phyloP scores from a whole-genome alignment of 1,140 invertebrate genomes.

The Alviniconcha marisindica region DNA sequence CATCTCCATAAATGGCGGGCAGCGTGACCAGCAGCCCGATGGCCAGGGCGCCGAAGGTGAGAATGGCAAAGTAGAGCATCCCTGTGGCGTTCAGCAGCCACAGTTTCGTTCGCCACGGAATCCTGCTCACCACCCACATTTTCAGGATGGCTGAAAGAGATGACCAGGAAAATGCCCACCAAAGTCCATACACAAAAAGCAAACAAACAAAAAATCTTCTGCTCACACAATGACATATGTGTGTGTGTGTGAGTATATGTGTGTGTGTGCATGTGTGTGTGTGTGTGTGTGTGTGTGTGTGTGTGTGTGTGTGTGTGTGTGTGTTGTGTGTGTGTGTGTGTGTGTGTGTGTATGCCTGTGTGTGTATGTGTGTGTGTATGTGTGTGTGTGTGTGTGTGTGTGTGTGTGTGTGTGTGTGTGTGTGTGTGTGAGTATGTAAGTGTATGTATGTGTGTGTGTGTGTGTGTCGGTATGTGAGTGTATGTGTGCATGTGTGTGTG shows the following conservation, averaged over 20 bases:
- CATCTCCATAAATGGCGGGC: conserved; percentile 56
- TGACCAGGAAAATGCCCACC: no score
- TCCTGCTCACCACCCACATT: background rate
- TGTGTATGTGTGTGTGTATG: background rate
- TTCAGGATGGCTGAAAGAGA: background rate
- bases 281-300: conserved; percentile 9
- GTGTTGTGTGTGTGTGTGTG: background rate
- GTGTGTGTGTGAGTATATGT: background rate
- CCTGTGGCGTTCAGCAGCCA: conserved; percentile 10
- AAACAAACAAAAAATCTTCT: no score
- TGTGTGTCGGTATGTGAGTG: background rate
- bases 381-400: background rate
- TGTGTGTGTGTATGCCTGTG: background rate
- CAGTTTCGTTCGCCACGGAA: conserved; percentile 32
- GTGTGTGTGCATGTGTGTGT: conserved; percentile 14
- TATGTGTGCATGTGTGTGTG: background rate
- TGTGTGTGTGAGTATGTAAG: background rate
- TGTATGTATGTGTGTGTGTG: background rate
- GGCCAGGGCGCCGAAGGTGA: background rate
- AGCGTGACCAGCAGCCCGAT: conserved; percentile 51
- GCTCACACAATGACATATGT: background rate
- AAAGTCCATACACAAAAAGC: no score
- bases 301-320: background rate
- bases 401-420: background rate
- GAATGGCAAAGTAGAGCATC: conserved; percentile 25